phyloP scores from a whole-genome alignment of 1,140 invertebrate genomes.

The Oreohelix idahoensis region DNA sequence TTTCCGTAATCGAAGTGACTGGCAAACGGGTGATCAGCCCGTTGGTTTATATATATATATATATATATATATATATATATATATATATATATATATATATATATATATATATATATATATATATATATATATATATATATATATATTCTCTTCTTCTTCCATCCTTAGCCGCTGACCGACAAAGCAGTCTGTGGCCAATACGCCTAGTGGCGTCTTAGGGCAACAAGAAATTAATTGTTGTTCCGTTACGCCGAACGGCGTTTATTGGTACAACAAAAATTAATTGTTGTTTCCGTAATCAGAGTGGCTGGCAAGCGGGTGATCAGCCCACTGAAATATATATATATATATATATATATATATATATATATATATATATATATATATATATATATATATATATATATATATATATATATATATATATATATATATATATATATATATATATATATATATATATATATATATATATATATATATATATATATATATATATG shows the following conservation, averaged over 20 bases:
- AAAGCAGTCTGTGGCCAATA: no score
- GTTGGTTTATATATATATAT: slow-evolving; percentile 26
- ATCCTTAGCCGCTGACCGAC: no score
- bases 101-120: neutral
- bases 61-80: slow-evolving; percentile 25
- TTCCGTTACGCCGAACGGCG: no score
- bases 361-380: slow-evolving; percentile 10
- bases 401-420: neutral
- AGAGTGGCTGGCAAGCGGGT: no score
- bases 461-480: neutral
- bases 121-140: neutral
- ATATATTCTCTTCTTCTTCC: no score
- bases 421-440: slow-evolving; percentile 18
- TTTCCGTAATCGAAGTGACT: no score
- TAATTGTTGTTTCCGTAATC: no score
- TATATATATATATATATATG: neutral
- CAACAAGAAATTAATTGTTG: no score
- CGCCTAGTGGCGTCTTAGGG: no score
- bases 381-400: neutral
- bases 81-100: slow-evolving; percentile 19
- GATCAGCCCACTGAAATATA: no score
- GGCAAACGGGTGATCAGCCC: no score
- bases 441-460: neutral
- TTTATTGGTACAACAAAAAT: no score
- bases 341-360: neutral